Evolutionary conservation across 2,888 invertebrate genomes (phyloP), one percentile per base, ranked within the genome.

Genomic region (Drosophila neonasuta): DNA sequence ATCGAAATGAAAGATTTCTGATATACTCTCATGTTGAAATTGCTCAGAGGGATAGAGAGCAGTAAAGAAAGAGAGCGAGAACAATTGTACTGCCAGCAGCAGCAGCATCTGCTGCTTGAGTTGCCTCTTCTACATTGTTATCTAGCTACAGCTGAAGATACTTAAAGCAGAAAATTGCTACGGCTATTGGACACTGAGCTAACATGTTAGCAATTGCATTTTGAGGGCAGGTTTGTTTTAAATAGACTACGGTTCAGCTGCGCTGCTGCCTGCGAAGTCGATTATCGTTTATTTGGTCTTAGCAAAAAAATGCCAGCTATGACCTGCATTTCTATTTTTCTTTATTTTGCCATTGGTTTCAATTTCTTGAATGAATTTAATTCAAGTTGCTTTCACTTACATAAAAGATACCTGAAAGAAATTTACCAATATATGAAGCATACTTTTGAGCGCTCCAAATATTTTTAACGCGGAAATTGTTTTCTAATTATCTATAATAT

Each of bases 1-100:
- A 34, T 15, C 49, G 41, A 10, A 65, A 50, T 17, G 29, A 34
- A 48, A 45, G 46, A 42, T 54, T 24, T 44, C 54, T n/a, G 45
- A 56, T 54, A 36, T 48, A 50, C 41, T 15, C 36, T 32, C 11
- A 5, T n/a, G 36, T 29, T 17, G 17, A 50, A 66, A 41, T 45
- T 56, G 73, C 46, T 32, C 10, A 32, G 10, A 3, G 32, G 3
- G 10, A 9, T 6, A 24, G 24, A 24, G 24, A 10, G 32, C 10
- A 3, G 1, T 3, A 9, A 9, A 32, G 32, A 10, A 10, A 3
- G 10, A 10, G 36, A 36, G 36, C 5, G n/a, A 11, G n/a, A 50
- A 20, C 45, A 36, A 30, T 46, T 41, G 39, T 36, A 3, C 39
- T 29, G 34, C 15, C 60, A 32, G 20, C 10, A 32, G 24, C 41